These are phyloP conservation scores for Minunthozetes semirufus DNA, from an alignment of 2,888 invertebrate genomes.

Conservation along the genomic window DNA sequence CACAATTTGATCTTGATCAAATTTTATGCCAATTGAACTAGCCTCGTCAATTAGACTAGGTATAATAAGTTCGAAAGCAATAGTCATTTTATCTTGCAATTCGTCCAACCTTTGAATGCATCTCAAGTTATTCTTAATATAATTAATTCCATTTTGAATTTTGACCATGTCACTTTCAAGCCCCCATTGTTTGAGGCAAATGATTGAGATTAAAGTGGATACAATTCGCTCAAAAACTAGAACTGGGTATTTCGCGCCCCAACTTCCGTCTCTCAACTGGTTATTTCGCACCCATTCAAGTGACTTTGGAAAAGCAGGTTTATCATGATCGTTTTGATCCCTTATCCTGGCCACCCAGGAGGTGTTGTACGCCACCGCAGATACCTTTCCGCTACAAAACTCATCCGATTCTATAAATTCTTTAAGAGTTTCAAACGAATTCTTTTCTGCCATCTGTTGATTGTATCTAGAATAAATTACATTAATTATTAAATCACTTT, in stretches of 20 bases:
- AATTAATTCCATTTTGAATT: not conserved
- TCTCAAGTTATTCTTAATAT: not conserved
- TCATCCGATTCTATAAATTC: no score
- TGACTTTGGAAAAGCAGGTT: not conserved
- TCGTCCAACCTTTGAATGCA: not conserved
- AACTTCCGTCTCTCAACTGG: not conserved
- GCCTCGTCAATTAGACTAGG: not conserved
- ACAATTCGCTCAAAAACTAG: not conserved
- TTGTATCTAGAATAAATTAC: no score
- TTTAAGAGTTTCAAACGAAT: no score
- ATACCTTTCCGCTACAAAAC: no score
- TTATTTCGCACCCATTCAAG: not conserved
- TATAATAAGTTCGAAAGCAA: not conserved
- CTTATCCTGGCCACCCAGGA: not conserved
- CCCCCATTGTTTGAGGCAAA: not conserved
- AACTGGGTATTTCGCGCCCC: not conserved
- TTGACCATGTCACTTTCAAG: not conserved
- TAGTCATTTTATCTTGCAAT: not conserved
- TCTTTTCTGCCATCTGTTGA: no score
- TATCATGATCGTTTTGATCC: not conserved
- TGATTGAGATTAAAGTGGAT: not conserved
- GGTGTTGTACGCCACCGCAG: slow-evolving; percentile 50
- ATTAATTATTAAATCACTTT: no score
- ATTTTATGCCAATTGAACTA: not conserved
- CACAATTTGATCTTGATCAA: not conserved